phyloP scores from a whole-genome alignment of 2,113 vertebrate species.

The Herpetotheres cachinnans region DNA sequence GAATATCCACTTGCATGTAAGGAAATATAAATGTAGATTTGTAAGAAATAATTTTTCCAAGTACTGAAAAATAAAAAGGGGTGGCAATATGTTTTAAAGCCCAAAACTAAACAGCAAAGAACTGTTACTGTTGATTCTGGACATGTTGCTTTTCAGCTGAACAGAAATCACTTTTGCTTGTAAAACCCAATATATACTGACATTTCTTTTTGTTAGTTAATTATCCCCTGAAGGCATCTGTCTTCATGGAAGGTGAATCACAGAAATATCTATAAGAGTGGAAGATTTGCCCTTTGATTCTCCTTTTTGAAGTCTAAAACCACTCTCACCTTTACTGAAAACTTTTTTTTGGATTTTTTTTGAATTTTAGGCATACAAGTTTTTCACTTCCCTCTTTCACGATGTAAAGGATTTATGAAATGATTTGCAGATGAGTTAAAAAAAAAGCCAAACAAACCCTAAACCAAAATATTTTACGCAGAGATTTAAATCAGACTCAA shows the following conservation, averaged over 20 bases:
- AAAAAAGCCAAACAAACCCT: neutral
- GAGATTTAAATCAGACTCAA: neutral
- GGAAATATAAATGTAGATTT: neutral
- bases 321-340: neutral
- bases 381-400: neutral
- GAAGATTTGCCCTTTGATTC: neutral
- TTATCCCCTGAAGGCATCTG: neutral
- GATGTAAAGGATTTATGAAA: neutral
- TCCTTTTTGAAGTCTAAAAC: neutral
- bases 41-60: neutral
- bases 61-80: neutral
- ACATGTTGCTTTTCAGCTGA: neutral
- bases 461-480: neutral
- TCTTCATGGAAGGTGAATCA: neutral
- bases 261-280: neutral
- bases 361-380: neutral
- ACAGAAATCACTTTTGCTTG: neutral
- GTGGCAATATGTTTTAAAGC: neutral
- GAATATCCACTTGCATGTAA: neutral
- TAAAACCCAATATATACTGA: neutral
- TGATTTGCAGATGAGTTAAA: neutral
- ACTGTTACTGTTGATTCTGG: neutral
- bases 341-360: neutral
- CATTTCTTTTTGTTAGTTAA: constrained; percentile 26
- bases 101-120: neutral